Conservation (phyloP, 2,888 invertebrate genomes). For the Ferdinandea cuprea region DNA sequence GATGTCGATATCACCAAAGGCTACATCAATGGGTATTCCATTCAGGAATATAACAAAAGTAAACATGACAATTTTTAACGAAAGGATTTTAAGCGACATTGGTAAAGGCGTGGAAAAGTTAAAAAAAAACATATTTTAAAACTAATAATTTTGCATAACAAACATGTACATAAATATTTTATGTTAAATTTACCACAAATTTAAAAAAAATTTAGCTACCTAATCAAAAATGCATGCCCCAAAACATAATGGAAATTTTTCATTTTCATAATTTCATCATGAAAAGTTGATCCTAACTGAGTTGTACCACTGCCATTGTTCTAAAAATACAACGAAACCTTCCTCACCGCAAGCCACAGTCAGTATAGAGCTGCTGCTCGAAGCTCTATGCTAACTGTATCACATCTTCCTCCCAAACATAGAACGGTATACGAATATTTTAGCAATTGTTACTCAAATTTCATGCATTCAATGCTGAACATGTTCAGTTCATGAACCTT, state of each 20-base stretch:
- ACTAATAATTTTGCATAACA: too few relatives aligned
- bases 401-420: background rate
- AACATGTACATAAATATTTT: too few relatives aligned
- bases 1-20: too few relatives aligned
- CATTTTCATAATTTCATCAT: background rate
- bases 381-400: background rate
- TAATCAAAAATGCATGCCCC: too few relatives aligned
- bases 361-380: background rate
- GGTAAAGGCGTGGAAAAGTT: too few relatives aligned
- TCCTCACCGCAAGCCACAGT: conserved; percentile 2
- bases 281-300: background rate
- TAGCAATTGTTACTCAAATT: conserved; percentile 26
- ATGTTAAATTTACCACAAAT: too few relatives aligned
- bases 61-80: too few relatives aligned
- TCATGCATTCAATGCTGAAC: conserved; percentile 33
- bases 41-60: too few relatives aligned
- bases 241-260: background rate
- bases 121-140: too few relatives aligned
- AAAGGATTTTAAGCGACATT: too few relatives aligned
- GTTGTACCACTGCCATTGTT: background rate
- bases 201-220: too few relatives aligned
- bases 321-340: background rate
- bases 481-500: conserved; percentile 37
- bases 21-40: too few relatives aligned
- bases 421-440: conserved; percentile 12